A percentile compares a stretch with the other conserved stretches of the same genome.
Evolutionary conservation across 2,113 vertebrate species (phyloP).

Genomic region (Zosterops hypoxanthus): DNA sequence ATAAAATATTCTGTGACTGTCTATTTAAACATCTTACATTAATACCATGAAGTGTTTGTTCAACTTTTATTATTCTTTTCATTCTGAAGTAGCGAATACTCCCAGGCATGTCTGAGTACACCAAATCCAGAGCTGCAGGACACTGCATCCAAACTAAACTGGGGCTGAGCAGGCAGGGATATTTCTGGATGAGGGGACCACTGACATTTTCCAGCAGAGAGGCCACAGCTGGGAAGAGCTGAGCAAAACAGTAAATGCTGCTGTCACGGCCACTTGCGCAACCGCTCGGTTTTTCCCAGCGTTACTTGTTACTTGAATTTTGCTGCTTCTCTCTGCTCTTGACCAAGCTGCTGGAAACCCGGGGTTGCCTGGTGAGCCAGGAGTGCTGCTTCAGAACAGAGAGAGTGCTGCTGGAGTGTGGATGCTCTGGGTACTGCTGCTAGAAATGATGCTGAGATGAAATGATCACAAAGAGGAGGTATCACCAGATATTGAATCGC

Average conservation of each 20-base stretch:
- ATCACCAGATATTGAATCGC: background rate
- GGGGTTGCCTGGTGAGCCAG: background rate
- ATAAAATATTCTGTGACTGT: background rate
- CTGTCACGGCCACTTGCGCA: conserved; percentile 32
- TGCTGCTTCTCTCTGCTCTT: background rate
- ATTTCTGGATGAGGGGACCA: background rate
- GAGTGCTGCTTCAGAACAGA: background rate
- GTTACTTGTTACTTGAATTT: background rate
- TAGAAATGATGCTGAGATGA: rapidly evolving
- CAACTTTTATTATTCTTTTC: background rate
- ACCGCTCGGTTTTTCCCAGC: conserved; percentile 27
- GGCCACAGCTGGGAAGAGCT: background rate
- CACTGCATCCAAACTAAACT: background rate
- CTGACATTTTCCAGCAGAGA: background rate
- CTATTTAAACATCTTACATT: conserved; percentile 30
- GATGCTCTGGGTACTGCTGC: background rate
- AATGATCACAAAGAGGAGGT: background rate
- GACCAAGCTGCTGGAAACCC: background rate
- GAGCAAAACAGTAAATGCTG: background rate
- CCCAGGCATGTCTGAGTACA: background rate
- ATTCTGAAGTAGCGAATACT: background rate
- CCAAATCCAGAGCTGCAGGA: background rate
- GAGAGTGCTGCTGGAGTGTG: background rate
- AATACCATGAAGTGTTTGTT: conserved; percentile 38
- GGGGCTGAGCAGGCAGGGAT: background rate